Percentiles rank a stretch among this genome's conserved stretches.
These are phyloP conservation scores for Hypercompe scribonia DNA, from an alignment of 2,888 invertebrate genomes.

Conservation along the genomic window DNA sequence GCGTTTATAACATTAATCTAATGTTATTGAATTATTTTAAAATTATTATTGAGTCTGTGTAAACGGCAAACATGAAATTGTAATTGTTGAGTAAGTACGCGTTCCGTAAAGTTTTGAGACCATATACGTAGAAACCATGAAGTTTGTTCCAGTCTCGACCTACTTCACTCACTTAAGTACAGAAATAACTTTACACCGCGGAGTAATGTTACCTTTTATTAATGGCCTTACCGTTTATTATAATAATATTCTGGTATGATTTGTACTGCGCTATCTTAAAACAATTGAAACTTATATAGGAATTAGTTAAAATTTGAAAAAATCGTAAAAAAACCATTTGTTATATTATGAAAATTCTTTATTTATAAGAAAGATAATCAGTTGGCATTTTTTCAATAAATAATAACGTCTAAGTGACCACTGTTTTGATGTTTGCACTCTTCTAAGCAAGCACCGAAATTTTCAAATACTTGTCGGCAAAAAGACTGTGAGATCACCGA, in stretches of 20 bases:
- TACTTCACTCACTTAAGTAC: conserved; percentile 21
- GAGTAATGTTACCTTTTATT: not conserved
- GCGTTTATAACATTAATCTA: too few relatives aligned
- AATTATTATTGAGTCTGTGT: too few relatives aligned
- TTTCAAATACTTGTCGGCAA: too few relatives aligned
- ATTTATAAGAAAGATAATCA: too few relatives aligned
- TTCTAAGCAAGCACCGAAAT: too few relatives aligned
- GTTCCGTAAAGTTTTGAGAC: conserved; percentile 24
- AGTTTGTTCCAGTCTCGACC: conserved; percentile 19
- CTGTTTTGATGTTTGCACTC: too few relatives aligned
- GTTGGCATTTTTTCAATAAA: too few relatives aligned
- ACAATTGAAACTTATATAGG: not conserved
- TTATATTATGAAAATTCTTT: too few relatives aligned
- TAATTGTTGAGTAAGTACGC: conserved; percentile 7
- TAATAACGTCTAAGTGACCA: too few relatives aligned
- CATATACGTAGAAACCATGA: conserved; percentile 27
- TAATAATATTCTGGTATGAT: not conserved
- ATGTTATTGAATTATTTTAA: not conserved
- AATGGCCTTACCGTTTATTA: not conserved
- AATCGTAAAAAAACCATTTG: too few relatives aligned
- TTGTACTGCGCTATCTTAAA: not conserved
- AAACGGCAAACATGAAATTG: not conserved
- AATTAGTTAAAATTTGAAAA: too few relatives aligned
- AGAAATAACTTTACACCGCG: conserved; percentile 26
- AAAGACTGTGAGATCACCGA: too few relatives aligned